Conservation (phyloP, 1,140 invertebrate genomes). For the Phymorhynchus buccinoides region DNA sequence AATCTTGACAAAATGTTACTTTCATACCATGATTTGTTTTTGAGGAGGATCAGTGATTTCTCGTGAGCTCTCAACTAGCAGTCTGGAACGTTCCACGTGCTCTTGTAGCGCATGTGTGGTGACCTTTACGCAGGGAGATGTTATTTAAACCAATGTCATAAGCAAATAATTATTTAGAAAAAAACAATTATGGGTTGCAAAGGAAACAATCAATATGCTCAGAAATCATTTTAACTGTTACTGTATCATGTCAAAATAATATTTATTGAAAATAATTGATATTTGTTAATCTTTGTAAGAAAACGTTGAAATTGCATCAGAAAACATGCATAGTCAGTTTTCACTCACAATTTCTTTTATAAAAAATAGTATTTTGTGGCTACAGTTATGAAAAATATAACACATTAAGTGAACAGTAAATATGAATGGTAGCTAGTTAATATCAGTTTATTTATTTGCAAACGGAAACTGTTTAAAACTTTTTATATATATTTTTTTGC, state of each 20-base stretch:
- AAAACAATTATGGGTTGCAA: neutral
- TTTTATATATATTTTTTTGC: too few relatives aligned
- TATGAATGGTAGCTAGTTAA: too few relatives aligned
- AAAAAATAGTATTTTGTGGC: too few relatives aligned
- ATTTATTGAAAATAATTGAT: neutral
- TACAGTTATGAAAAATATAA: too few relatives aligned
- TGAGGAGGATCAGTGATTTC: neutral
- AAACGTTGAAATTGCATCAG: neutral
- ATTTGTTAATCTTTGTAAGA: neutral
- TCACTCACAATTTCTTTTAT: too few relatives aligned
- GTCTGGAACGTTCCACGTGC: constrained; percentile 29
- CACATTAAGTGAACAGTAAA: too few relatives aligned
- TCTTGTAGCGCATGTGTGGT: neutral
- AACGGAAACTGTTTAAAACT: too few relatives aligned
- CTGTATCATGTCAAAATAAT: neutral
- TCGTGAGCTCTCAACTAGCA: neutral
- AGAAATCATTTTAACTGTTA: too few relatives aligned
- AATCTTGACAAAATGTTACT: too few relatives aligned
- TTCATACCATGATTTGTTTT: neutral
- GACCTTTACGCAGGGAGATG: constrained; percentile 25
- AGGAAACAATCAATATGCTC: too few relatives aligned
- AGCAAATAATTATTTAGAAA: neutral
- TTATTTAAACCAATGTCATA: neutral
- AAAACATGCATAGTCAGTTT: neutral
- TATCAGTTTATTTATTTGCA: too few relatives aligned